Evolutionary conservation across 2,888 invertebrate species (phyloP), one percentile per base, ranked within the genome.

Genomic region (Andrena praecox): DNA sequence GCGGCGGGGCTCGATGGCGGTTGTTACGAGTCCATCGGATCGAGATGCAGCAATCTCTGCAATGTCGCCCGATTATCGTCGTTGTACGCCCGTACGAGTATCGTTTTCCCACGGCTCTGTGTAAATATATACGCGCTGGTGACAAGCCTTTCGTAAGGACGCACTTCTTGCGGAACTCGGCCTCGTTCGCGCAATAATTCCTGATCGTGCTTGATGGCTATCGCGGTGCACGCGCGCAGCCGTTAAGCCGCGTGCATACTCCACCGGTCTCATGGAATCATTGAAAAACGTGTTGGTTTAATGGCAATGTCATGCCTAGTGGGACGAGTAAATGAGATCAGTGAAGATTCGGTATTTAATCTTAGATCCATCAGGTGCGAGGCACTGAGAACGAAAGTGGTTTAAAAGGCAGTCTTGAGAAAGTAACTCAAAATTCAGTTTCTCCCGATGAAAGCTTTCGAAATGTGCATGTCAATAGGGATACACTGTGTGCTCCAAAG

Each of bases 31-130:
- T 63, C 67, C 71, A 68, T 62, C 64, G 82, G 74, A 74, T 85
- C 71, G 82, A 64, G 85, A 89, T 87, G 84, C 89, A 85, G 77
- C 71, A 80, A 89, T 89, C 76, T 77, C 77, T 33, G 88, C 87
- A 85, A 89, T 89, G 87, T 88, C 82, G 82, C 77, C 69, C 78
- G 89, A 85, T 87, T 89, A 87, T 86, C 85, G 80, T 64, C 52
- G 67, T 59, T 56, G 76, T 79, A 77, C 77, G 67, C 59, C 77
- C 69, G 66, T 20, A 31, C 77, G 60, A 70, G 71, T 75, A 62
- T 76, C 68, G 77, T 86, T 87, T 90, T 90, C 90, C 88, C 90
- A 90, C 90, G 89, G 71, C 77, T 72, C 76, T 63, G 84, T 80
- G 72, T 77, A 77, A 82, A 77, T 80, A 73, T 79, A 76, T 66